Conservation (phyloP, 1,140 invertebrate species). For the Neodiprion lecontei region DNA sequence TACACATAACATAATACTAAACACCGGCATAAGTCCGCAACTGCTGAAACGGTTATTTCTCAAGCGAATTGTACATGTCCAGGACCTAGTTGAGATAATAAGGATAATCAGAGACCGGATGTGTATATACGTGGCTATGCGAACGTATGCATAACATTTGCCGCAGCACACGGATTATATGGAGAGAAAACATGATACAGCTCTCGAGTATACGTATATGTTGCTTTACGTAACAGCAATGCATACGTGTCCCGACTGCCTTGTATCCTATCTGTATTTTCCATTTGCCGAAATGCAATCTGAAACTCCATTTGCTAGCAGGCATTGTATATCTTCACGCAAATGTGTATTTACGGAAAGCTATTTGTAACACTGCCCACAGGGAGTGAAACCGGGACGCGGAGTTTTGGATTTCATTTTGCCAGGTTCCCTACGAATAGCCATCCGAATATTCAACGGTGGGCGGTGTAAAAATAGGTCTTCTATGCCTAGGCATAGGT, state of each 20-base stretch:
- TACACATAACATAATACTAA: background rate
- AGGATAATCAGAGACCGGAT: background rate
- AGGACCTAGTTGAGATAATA: background rate
- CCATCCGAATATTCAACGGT: background rate
- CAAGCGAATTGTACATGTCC: background rate
- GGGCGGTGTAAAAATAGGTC: background rate
- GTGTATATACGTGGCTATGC: background rate
- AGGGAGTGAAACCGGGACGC: background rate
- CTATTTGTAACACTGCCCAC: constrained; percentile 7
- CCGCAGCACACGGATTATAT: no score
- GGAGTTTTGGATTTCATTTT: constrained; percentile 1
- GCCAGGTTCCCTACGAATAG: background rate
- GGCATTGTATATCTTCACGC: constrained; percentile 4
- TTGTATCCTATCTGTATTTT: background rate
- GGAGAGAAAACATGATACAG: no score
- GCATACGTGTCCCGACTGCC: background rate
- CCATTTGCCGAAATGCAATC: constrained; percentile 1
- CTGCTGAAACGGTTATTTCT: no score
- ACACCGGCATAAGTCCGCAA: no score
- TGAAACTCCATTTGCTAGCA: constrained; percentile 7
- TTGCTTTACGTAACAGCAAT: background rate
- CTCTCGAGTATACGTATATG: background rate
- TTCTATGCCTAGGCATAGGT: background rate
- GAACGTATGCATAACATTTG: background rate
- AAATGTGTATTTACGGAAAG: constrained; percentile 7